These are phyloP conservation scores for Myotis pilosus DNA, from an alignment of 2,797 vertebrate genomes.

Conservation along the genomic window DNA sequence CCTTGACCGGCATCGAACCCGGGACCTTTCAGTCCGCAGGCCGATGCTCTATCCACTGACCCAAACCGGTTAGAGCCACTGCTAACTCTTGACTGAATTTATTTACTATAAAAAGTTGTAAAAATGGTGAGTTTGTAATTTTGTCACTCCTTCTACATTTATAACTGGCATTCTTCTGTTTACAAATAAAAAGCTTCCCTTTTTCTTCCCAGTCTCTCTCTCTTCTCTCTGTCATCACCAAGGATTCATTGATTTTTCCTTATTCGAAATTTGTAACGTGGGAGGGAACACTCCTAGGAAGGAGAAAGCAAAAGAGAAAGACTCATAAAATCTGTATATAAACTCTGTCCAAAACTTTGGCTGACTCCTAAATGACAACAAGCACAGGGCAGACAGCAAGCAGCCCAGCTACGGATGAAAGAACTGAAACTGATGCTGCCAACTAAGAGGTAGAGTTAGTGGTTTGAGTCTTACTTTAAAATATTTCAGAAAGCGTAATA, in stretches of 20 bases:
- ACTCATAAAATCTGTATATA: background rate
- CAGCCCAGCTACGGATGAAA: background rate
- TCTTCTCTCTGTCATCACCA: background rate
- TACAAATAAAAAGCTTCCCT: background rate
- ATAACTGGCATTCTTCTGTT: background rate
- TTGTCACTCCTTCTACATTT: background rate
- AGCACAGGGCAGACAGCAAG: background rate
- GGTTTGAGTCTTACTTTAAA: background rate
- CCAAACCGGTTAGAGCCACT: background rate
- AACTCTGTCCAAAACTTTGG: background rate
- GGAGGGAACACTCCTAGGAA: background rate
- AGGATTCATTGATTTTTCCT: background rate
- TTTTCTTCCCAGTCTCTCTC: background rate
- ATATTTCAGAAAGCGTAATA: constrained; percentile 23
- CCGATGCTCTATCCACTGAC: no score
- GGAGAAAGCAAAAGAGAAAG: background rate
- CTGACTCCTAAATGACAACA: background rate
- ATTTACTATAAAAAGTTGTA: background rate
- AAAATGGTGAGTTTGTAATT: background rate
- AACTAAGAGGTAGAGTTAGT: background rate
- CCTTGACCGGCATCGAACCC: no score
- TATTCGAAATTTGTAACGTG: background rate
- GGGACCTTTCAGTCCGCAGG: no score
- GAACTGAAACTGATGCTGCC: background rate
- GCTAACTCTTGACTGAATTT: background rate